A percentile compares a stretch with the other conserved stretches of the same genome.
Evolutionary conservation across 2,797 vertebrate species (phyloP).

Genomic region (Acanthurus tractus): DNA sequence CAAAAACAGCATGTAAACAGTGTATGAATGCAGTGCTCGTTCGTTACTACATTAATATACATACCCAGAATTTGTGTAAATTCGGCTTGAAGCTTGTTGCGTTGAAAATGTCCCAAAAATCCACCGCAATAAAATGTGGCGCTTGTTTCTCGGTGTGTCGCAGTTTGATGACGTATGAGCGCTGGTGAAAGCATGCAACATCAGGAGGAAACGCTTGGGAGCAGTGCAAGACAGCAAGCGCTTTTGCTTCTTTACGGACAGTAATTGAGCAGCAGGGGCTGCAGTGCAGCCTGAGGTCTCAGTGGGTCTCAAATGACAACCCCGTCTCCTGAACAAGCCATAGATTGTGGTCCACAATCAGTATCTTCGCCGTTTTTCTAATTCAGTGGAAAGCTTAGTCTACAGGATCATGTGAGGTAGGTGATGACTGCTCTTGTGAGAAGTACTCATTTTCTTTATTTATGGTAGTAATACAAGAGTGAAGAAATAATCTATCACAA

Average conservation of each 20-base stretch:
- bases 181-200: accelerated
- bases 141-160: conserved; percentile 59
- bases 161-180: conserved; percentile 46
- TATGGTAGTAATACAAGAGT: not conserved
- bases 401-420: not conserved
- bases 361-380: not conserved
- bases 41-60: not conserved
- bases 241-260: not conserved
- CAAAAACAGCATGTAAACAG: not conserved
- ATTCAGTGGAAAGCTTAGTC: too few relatives aligned
- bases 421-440: not conserved
- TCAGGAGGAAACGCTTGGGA: conserved; percentile 7
- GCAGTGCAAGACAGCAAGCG: conserved; percentile 13
- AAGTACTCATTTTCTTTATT: not conserved
- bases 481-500: too few relatives aligned
- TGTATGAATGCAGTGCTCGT: accelerated
- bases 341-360: not conserved
- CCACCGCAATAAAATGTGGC: conserved; percentile 66
- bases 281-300: too few relatives aligned
- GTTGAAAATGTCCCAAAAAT: conserved; percentile 25
- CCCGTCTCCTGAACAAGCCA: too few relatives aligned
- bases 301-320: not conserved
- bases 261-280: not conserved
- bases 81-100: not conserved
- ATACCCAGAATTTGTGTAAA: conserved; percentile 36